phyloP scores from a whole-genome alignment of 2,888 invertebrate species.

The Entomobrya multifasciata region DNA sequence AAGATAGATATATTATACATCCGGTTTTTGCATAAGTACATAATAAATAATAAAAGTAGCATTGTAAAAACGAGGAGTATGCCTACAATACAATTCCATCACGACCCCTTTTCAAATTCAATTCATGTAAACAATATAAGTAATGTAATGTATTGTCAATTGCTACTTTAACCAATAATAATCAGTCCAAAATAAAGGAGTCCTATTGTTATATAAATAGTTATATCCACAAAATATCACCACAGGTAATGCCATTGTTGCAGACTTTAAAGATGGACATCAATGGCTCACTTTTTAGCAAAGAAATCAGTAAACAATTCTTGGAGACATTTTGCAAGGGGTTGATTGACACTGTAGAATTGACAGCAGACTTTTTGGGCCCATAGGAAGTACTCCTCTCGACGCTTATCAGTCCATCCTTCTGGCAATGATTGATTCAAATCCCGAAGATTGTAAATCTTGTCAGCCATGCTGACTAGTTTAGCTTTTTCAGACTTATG shows the following conservation, averaged over 20 bases:
- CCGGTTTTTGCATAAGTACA: too few relatives aligned
- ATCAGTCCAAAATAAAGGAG: neutral
- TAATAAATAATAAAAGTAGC: too few relatives aligned
- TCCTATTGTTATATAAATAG: neutral
- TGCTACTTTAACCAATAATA: slow-evolving; percentile 13
- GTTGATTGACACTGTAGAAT: slow-evolving; percentile 72
- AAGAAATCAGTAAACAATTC: slow-evolving; percentile 66
- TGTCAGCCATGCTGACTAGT: slow-evolving; percentile 90
- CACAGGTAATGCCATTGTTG: neutral
- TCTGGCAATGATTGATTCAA: slow-evolving; percentile 83
- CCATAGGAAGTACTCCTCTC: slow-evolving; percentile 87
- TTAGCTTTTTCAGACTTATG: slow-evolving; percentile 85
- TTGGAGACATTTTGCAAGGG: slow-evolving; percentile 71
- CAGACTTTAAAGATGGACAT: neutral
- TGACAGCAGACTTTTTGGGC: slow-evolving; percentile 84
- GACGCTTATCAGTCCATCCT: slow-evolving; percentile 85
- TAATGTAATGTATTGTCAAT: neutral
- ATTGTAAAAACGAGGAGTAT: too few relatives aligned
- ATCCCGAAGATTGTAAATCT: slow-evolving; percentile 90
- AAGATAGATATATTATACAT: too few relatives aligned
- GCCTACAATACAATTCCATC: too few relatives aligned
- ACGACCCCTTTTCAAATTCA: too few relatives aligned
- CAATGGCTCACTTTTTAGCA: slow-evolving; percentile 11
- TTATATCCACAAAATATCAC: neutral
- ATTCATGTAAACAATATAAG: too few relatives aligned